phyloP scores from a whole-genome alignment of 2,113 vertebrate genomes.

The Furnarius figulus region DNA sequence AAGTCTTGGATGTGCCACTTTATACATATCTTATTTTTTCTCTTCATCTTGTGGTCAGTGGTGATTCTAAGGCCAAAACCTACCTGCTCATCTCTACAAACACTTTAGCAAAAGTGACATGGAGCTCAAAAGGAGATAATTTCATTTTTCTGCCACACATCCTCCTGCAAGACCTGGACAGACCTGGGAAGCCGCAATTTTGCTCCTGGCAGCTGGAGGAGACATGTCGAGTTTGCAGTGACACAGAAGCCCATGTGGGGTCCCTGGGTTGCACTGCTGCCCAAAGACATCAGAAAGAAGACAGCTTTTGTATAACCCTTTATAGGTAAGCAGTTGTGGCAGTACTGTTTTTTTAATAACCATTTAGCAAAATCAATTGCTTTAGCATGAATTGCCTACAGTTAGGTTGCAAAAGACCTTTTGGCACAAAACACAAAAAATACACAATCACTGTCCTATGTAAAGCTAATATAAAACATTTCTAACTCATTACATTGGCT shows the following conservation, averaged over 20 bases:
- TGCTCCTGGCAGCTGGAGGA: neutral
- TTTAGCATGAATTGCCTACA: neutral
- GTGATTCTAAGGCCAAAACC: neutral
- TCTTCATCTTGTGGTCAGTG: neutral
- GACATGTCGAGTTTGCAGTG: neutral
- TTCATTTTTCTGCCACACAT: neutral
- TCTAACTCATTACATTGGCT: neutral
- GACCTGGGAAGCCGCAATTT: neutral
- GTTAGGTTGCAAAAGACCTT: neutral
- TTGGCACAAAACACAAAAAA: neutral
- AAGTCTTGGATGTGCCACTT: neutral
- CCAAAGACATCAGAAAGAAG: neutral
- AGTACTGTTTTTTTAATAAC: neutral
- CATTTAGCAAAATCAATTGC: neutral
- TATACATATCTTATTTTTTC: neutral
- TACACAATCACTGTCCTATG: neutral
- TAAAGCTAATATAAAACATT: neutral
- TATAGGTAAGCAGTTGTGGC: neutral
- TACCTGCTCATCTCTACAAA: neutral
- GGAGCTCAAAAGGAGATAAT: neutral
- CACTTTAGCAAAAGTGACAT: neutral
- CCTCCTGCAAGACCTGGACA: neutral
- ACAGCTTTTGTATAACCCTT: neutral
- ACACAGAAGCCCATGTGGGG: neutral
- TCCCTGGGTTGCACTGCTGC: neutral